phyloP scores from a whole-genome alignment of 1,140 invertebrate species.

The Ylistrum balloti region DNA sequence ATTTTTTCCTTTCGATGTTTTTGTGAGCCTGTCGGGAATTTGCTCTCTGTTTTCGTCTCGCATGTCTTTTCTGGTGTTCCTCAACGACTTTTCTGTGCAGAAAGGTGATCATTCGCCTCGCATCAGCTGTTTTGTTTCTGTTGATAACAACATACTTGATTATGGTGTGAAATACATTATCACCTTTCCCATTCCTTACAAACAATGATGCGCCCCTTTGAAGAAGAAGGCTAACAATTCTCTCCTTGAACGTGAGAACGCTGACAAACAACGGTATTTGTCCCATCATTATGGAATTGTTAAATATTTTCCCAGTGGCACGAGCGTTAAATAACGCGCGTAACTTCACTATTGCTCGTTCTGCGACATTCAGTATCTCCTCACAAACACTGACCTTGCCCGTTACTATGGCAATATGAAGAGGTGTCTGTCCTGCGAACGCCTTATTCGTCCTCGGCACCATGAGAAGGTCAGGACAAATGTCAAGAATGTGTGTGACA shows the following conservation, averaged over 20 bases:
- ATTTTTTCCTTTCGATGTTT: background rate
- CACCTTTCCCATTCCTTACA: slow-evolving; percentile 62
- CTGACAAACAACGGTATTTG: slow-evolving; percentile 71
- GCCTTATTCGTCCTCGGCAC: slow-evolving; percentile 46
- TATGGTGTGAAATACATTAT: slow-evolving; percentile 71
- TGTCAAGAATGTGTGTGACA: slow-evolving; percentile 51
- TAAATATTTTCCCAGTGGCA: slow-evolving; percentile 67
- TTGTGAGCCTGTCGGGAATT: background rate
- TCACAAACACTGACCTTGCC: slow-evolving; percentile 63
- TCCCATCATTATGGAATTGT: slow-evolving; percentile 73
- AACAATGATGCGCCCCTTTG: slow-evolving; percentile 60
- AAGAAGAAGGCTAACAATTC: slow-evolving; percentile 65
- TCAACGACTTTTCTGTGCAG: slow-evolving; percentile 53
- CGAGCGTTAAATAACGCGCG: slow-evolving; percentile 52
- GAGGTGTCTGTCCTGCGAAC: slow-evolving; percentile 70
- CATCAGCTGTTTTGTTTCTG: slow-evolving; percentile 63
- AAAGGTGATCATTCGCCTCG: slow-evolving; percentile 60
- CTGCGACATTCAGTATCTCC: slow-evolving; percentile 51
- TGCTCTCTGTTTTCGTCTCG: background rate
- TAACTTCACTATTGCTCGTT: background rate
- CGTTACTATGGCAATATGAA: slow-evolving; percentile 71
- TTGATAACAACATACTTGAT: slow-evolving; percentile 67
- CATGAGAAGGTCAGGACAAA: slow-evolving; percentile 58
- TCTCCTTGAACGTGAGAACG: slow-evolving; percentile 68
- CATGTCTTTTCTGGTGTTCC: slow-evolving; percentile 37